Base-by-base conservation (phyloP, 64 coral and sea anemone species). In the Montipora foliosa region DNA sequence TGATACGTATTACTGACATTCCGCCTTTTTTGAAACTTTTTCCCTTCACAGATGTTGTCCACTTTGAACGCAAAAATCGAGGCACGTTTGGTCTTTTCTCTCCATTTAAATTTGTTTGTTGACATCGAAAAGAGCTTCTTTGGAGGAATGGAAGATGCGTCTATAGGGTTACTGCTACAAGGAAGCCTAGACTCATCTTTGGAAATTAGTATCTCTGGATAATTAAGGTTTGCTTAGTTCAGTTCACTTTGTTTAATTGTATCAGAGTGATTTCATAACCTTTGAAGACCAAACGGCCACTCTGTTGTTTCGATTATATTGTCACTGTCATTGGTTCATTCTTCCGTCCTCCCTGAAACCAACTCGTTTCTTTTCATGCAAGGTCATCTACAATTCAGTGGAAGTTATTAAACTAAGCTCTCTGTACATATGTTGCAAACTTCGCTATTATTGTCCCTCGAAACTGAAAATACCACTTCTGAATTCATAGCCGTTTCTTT, bases 171-270 rank as follows among this genome's bases (percentile, higher is more conserved):
- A n/a, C 37, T 67, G 81, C 44, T 84, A 84, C 24, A 84, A 45
- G 81, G 81, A 48, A 48, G 7, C 22, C 7, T 84, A 16, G 81
- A 84, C 45, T 69, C 62, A 16, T 45, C 81, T 19, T 20, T 67
- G 37, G 59, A 67, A 45, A 48, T 84, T 11, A 69, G 6, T 48
- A 48, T 84, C 17, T 14, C 25, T 69, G 62, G 62, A 66, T 9
- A 84, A 9, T 69, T 84, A 48, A 84, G 81, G 81, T 84, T 20
- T 48, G 81, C 64, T 67, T 19, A 67, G 64, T 55, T 55, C 52
- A 55, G 52, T 55, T 55, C 52, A 55, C 52, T 55, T 55, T 55
- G 52, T 55, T 55, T 10, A 55, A 55, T 55, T 55, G 52, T 55
- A 7, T 55, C 52, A 55, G 6, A 55, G 52, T 55, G 52, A 10